phyloP scores from a whole-genome alignment of 2,888 invertebrate species.

The Hyppa rectilinea region DNA sequence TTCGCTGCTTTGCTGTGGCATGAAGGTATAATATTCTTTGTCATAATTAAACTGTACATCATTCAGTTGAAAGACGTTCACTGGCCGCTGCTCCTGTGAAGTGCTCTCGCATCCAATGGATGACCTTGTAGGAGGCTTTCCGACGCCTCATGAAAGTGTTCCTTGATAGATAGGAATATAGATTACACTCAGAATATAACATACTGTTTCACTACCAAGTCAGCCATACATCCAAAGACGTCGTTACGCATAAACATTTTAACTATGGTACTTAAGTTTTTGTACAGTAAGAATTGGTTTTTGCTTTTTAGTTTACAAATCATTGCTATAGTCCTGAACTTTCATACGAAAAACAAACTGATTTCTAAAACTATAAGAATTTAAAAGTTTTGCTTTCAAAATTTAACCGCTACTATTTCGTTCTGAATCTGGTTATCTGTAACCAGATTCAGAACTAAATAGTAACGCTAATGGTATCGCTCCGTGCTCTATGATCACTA shows the following conservation, averaged over 20 bases:
- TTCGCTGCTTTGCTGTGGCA: slow-evolving; percentile 99
- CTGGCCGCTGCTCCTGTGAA: too few species aligned
- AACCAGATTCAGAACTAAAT: too few species aligned
- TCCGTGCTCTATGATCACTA: too few species aligned
- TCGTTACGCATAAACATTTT: too few species aligned
- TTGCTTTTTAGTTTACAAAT: neutral
- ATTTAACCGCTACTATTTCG: neutral
- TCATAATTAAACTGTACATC: neutral
- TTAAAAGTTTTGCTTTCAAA: neutral
- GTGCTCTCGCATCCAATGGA: too few species aligned
- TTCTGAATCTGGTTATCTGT: neutral
- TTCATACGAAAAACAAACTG: neutral
- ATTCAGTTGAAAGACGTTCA: too few species aligned
- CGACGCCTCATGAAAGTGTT: neutral
- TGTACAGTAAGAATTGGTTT: neutral
- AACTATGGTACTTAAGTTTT: neutral
- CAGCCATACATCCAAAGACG: too few species aligned
- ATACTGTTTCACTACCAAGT: neutral
- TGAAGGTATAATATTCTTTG: slow-evolving; percentile 91
- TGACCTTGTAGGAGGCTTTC: neutral
- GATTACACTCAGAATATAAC: neutral
- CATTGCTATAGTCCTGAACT: neutral
- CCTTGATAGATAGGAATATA: neutral
- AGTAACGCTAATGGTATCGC: too few species aligned
- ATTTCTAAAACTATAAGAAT: neutral